Conservation (phyloP, 2,888 invertebrate genomes). For the Cephus rjabovi region DNA sequence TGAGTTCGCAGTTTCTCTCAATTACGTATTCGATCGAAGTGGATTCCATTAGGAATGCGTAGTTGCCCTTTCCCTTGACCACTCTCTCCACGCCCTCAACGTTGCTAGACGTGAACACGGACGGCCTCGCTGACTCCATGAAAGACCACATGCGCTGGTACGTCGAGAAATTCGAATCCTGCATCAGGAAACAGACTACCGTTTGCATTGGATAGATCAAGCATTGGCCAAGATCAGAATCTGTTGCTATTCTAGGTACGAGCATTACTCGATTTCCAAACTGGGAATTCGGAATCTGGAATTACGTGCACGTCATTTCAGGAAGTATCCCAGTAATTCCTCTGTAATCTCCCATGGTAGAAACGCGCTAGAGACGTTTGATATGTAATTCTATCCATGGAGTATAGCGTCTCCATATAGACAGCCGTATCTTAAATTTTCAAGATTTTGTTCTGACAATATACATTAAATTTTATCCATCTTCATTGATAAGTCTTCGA, state of each 20-base stretch:
- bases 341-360: not conserved
- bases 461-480: not conserved
- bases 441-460: not conserved
- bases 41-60: conserved; percentile 97
- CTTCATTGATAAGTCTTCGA: not conserved
- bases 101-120: conserved; percentile 85
- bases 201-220: conserved; percentile 3
- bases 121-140: conserved; percentile 87
- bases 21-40: conserved; percentile 93
- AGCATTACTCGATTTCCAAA: not conserved
- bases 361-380: not conserved
- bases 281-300: not conserved
- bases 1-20: conserved; percentile 86
- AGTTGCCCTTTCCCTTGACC: conserved; percentile 79
- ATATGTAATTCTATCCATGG: not conserved
- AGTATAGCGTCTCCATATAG: not conserved
- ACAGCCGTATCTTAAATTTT: not conserved
- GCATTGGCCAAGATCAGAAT: not conserved
- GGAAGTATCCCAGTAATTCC: not conserved
- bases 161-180: conserved; percentile 89
- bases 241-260: not conserved
- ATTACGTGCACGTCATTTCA: not conserved
- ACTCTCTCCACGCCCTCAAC: conserved; percentile 90
- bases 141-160: conserved; percentile 94
- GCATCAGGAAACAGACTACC: conserved; percentile 43